Evolutionary conservation across 2,888 invertebrate species (phyloP).

Genomic region (Carabus problematicus): DNA sequence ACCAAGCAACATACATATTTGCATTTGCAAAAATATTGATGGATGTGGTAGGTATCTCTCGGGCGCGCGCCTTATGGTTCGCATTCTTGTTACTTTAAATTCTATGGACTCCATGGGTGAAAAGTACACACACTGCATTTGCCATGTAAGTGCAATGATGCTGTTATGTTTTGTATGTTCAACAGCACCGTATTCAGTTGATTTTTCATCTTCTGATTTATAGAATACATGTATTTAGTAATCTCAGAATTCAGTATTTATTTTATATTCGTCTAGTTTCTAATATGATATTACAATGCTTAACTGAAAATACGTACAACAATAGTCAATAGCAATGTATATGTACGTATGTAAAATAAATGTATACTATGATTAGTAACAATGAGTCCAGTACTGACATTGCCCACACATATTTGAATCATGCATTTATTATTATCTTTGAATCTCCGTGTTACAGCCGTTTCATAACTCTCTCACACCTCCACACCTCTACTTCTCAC

Average conservation of each 20-base stretch:
- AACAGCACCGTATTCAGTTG: background rate
- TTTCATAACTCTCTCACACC: slow-evolving; percentile 37
- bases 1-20: slow-evolving; percentile 18
- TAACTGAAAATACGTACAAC: background rate
- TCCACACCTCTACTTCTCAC: slow-evolving; percentile 28
- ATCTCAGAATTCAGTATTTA: background rate
- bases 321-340: background rate
- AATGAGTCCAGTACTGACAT: slow-evolving; percentile 2
- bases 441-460: slow-evolving; percentile 31
- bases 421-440: slow-evolving; percentile 36
- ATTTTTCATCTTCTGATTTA: background rate
- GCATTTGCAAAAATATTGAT: slow-evolving; percentile 31
- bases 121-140: slow-evolving; percentile 31
- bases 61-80: slow-evolving; percentile 26
- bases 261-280: background rate
- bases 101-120: slow-evolving; percentile 1
- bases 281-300: background rate
- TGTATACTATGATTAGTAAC: too few relatives aligned
- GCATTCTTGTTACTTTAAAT: slow-evolving; percentile 4
- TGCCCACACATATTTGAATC: slow-evolving; percentile 33
- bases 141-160: slow-evolving; percentile 23
- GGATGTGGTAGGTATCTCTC: slow-evolving; percentile 30
- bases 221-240: background rate
- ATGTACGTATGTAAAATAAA: too few relatives aligned
- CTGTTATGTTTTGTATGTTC: slow-evolving; percentile 14